phyloP scores from a whole-genome alignment of 2,113 vertebrate species.

The Salvelinus sp. region DNA sequence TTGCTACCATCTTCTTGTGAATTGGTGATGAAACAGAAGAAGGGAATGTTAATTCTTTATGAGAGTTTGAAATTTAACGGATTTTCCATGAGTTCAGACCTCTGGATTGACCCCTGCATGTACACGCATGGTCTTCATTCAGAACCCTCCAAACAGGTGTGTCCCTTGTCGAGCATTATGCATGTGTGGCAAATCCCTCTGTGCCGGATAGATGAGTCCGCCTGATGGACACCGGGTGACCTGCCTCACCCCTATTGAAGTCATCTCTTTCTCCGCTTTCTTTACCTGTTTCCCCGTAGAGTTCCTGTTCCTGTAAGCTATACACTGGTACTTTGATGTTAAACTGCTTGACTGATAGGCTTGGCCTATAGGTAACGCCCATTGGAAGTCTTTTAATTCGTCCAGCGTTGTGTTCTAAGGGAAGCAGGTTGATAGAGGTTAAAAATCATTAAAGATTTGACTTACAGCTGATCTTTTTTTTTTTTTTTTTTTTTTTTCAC shows the following conservation, averaged over 20 bases:
- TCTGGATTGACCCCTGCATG: constrained; percentile 11
- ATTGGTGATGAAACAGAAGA: no score
- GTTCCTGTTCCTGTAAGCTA: not conserved
- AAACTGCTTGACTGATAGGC: not conserved
- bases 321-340: not conserved
- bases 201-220: constrained; percentile 19
- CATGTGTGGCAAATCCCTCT: constrained; percentile 21
- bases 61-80: no score
- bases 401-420: not conserved
- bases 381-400: no score
- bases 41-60: no score
- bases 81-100: no score
- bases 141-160: constrained; percentile 30
- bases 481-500: no score
- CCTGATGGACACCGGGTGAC: constrained; percentile 28
- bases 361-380: not conserved
- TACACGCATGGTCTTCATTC: constrained; percentile 6
- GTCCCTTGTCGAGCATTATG: constrained; percentile 7
- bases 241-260: constrained; percentile 12
- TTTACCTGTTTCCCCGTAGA: not conserved
- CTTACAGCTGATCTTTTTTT: not conserved
- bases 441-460: not conserved
- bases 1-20: no score
- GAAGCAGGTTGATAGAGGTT: not conserved
- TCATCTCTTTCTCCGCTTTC: constrained; percentile 6